These are phyloP conservation scores for Pteruthius melanotis DNA, from an alignment of 2,113 vertebrate genomes.

Conservation along the genomic window DNA sequence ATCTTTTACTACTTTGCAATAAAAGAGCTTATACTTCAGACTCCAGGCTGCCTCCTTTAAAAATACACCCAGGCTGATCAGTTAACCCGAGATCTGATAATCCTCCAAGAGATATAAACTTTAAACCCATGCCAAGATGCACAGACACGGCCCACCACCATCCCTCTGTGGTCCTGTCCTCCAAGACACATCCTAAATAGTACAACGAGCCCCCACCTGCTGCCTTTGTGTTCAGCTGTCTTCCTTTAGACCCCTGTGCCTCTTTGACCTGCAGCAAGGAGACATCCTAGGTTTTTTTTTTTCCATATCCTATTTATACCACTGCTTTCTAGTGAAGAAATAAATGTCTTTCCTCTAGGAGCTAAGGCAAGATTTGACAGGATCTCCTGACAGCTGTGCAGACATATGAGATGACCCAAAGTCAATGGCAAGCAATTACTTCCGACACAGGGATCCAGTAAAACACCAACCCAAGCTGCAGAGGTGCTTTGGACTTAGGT, in stretches of 20 bases:
- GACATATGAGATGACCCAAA: slow-evolving; percentile 9
- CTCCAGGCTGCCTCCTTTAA: slow-evolving; percentile 41
- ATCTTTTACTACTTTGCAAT: neutral
- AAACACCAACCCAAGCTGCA: neutral
- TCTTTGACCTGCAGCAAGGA: slow-evolving; percentile 50
- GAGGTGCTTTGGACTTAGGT: neutral
- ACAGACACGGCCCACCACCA: neutral
- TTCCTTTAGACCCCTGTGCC: slow-evolving; percentile 50
- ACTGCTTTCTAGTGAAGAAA: slow-evolving; percentile 56
- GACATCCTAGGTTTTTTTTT: neutral
- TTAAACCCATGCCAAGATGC: slow-evolving; percentile 2
- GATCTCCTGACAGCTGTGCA: slow-evolving; percentile 41
- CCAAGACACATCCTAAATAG: slow-evolving; percentile 52
- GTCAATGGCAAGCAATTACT: slow-evolving; percentile 1
- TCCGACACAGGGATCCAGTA: neutral
- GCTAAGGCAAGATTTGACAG: slow-evolving; percentile 51
- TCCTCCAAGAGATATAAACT: slow-evolving; percentile 5
- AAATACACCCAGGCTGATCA: slow-evolving; percentile 25
- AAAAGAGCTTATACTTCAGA: slow-evolving; percentile 7
- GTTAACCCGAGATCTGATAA: slow-evolving; percentile 29
- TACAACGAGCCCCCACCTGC: neutral
- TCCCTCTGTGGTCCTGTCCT: neutral
- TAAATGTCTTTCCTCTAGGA: slow-evolving; percentile 28
- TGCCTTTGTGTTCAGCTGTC: slow-evolving; percentile 54
- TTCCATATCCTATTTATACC: slow-evolving; percentile 51